Base-by-base conservation (phyloP, 1,140 invertebrate genomes). In the Cherax destructor region DNA sequence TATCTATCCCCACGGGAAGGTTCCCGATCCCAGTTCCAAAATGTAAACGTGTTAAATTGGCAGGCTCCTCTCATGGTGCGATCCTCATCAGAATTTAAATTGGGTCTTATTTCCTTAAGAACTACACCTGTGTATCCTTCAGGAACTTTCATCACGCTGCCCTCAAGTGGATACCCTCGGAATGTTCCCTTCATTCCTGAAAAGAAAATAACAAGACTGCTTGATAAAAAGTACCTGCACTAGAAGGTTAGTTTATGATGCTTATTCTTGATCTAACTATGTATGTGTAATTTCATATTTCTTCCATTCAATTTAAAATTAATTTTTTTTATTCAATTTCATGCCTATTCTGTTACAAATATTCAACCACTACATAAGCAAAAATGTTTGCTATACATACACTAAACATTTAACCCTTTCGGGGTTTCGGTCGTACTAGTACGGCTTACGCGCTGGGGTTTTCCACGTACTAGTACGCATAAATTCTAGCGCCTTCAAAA, bases 21-120 rank as follows among this genome's bases (percentile, higher is more conserved):
- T 41, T 92, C 18, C 6, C 92, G 69, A 65, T 92, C 92, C 83
- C 83, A 90, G 84, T 92, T 92, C 92, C 92, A 92, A 52, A 69
- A 92, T 10, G 92, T 92, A 50, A 92, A 93, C 30, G 61, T 61
- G 41, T 91, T 59, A 72, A 90, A 92, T 30, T 56, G 76, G 30
- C 79, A 88, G 16, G 88, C 59, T 3, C 41, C 83, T 83, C 49
- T 84, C 83, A 84, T 78, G 1, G 83, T 83, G 2, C 79, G 88
- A 18, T 47, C 41, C 18, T 79, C 88, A 13, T 85, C 81, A 30
- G 24, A 11, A n/a, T n/a, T 84, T 56, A 77, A 59, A 4, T 9
- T 50, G 18, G 72, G 65, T 52, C 76, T 49, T 10, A 83, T 84
- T 49, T 91, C 88, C 56, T 78, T 91, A 41, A 91, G 81, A 52